A percentile compares a stretch with the other conserved stretches of the same genome.
Evolutionary conservation across 2,113 vertebrate species (phyloP).

Genomic region (Cygnus atratus): DNA sequence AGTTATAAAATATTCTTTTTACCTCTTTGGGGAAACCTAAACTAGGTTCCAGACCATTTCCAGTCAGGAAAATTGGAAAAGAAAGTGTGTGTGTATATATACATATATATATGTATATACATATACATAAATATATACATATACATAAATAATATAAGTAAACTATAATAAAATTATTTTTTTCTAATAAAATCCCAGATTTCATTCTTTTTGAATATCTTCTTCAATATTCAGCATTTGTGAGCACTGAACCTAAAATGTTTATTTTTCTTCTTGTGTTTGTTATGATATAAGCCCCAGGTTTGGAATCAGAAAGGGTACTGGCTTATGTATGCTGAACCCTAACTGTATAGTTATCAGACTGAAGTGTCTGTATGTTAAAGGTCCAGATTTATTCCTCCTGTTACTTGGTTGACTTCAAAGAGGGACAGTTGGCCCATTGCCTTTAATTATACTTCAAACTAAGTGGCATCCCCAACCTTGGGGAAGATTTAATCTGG

Average conservation of each 20-base stretch:
- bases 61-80: neutral
- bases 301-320: neutral
- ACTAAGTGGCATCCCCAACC: constrained; percentile 2
- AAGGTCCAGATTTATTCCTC: constrained; percentile 33
- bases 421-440: neutral
- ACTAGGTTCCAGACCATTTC: neutral
- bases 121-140: no score
- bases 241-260: neutral
- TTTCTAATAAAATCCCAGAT: neutral
- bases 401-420: constrained; percentile 51
- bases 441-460: constrained; percentile 53
- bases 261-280: neutral
- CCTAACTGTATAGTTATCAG: neutral
- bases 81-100: neutral
- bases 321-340: neutral
- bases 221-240: neutral
- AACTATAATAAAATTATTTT: neutral
- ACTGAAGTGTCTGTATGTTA: neutral
- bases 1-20: neutral
- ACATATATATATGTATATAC: no score
- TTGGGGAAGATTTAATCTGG: constrained; percentile 31
- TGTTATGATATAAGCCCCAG: neutral
- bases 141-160: neutral
- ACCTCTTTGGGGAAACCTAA: neutral
- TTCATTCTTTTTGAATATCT: neutral